Conservation (phyloP, 2,888 invertebrate species). For the Allolobophora icterica region DNA sequence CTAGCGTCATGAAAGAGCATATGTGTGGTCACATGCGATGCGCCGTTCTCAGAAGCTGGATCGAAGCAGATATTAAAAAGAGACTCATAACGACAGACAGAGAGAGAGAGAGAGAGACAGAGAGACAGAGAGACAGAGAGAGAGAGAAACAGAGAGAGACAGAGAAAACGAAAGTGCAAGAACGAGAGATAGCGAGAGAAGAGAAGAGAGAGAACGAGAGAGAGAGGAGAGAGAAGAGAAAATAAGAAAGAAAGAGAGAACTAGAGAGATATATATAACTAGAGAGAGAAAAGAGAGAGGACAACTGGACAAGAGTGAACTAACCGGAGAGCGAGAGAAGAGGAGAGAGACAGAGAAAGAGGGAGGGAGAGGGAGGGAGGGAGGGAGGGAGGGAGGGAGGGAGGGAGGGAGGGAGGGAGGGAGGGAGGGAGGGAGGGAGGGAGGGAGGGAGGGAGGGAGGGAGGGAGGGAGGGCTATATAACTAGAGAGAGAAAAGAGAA, state of each 20-base stretch:
- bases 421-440: not conserved
- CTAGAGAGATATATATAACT: no score
- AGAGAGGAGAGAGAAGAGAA: no score
- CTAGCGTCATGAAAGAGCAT: not conserved
- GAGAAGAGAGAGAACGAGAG: no score
- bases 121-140: not conserved
- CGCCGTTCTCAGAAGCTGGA: not conserved
- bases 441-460: not conserved
- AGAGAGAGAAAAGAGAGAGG: no score
- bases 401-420: not conserved
- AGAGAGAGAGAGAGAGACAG: no score
- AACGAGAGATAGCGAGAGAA: not conserved
- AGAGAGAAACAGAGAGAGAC: not conserved
- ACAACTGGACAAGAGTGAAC: no score
- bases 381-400: no score
- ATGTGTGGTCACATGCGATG: not conserved
- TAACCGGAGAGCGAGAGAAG: no score
- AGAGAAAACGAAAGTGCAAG: not conserved
- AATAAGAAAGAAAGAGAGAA: no score
- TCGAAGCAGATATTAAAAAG: not conserved
- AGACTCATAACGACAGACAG: not conserved
- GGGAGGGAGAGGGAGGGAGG: no score
- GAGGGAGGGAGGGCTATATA: not conserved
- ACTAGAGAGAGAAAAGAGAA: not conserved
- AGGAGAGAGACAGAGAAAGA: no score